A percentile compares a stretch with the other conserved stretches of the same genome.
These are phyloP conservation scores for Chiridota heheva DNA, from an alignment of 35 echinoderm and acorn worm genomes.

Conservation along the genomic window DNA sequence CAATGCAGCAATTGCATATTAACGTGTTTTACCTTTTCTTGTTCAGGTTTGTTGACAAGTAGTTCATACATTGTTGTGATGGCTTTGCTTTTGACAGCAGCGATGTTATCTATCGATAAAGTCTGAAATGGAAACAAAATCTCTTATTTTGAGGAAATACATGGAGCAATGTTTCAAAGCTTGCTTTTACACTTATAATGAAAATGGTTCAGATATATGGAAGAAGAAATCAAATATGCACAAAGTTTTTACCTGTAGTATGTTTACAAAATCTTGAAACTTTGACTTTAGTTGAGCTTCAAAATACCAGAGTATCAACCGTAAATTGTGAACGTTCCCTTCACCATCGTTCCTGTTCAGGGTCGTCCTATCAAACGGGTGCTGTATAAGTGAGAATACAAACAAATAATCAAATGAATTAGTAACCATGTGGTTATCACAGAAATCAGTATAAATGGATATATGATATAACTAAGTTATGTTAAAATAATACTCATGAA, in stretches of 20 bases:
- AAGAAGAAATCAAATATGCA: slow-evolving; percentile 22
- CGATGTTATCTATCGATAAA: slow-evolving; percentile 69
- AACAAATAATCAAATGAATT: neutral
- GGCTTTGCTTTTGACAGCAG: slow-evolving; percentile 84
- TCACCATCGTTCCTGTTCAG: slow-evolving; percentile 7
- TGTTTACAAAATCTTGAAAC: slow-evolving; percentile 66
- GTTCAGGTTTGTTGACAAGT: slow-evolving; percentile 83
- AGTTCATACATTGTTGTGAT: slow-evolving; percentile 77
- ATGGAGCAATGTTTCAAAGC: too few relatives aligned
- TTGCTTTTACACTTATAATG: too few relatives aligned
- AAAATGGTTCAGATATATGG: too few relatives aligned
- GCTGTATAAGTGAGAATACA: slow-evolving; percentile 53
- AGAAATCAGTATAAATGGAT: neutral
- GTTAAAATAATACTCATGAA: neutral
- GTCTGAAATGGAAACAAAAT: slow-evolving; percentile 44
- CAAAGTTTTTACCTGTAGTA: slow-evolving; percentile 59
- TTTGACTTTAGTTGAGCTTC: slow-evolving; percentile 86
- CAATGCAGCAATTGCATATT: neutral
- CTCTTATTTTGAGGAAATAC: too few relatives aligned
- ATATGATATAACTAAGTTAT: neutral
- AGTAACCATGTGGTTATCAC: neutral
- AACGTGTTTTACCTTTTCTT: slow-evolving; percentile 76
- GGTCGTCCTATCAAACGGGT: slow-evolving; percentile 70
- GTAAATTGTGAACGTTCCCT: slow-evolving; percentile 35
- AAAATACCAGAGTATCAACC: slow-evolving; percentile 83